Evolutionary conservation across 2,888 invertebrate genomes (phyloP), one percentile per base, ranked within the genome.

Genomic region (Steinernema hermaphroditum): DNA sequence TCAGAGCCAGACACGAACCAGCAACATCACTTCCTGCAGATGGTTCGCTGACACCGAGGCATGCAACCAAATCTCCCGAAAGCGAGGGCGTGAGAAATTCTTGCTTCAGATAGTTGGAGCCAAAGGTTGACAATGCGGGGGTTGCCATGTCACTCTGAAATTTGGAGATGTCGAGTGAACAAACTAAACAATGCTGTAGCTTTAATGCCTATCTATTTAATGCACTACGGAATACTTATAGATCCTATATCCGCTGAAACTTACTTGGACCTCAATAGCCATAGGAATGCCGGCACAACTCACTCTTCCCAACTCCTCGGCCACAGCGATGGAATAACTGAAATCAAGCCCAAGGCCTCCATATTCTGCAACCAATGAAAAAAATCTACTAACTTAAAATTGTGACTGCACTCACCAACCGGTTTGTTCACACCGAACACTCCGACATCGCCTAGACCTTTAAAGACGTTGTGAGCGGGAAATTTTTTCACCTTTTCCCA

Each of bases 321-420:
- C 87, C 34, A 89, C 86, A 1, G 90, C 90, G 16, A 89, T 83
- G 72, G 87, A 87, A 84, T 89, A 90, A 27, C 88, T 87, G 83
- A 88, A 90, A 82, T 90, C 90, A 74, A 90, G 83, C 0, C 89
- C 90, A 49, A 90, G 84, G 2, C 90, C 90, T 32, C 90, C 90
- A 86, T 89, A 90, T 75, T 89, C 90, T 89, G 29, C 9, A 34
- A 2, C 27, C 4, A 8, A 54, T n/a, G n/a, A n/a, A n/a, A n/a
- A n/a, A n/a, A n/a, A n/a, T n/a, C n/a, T n/a, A n/a, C n/a, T n/a
- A n/a, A n/a, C n/a, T n/a, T n/a, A n/a, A n/a, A n/a, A n/a, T 37
- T 12, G 6, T 12, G 22, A 43, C 9, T 43, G n/a, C 6, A 44
- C 68, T 41, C 73, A 89, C 89, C 88, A 78, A 83, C 84, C 32